Percentiles rank a stretch among this genome's conserved stretches.
Evolutionary conservation across 2,797 vertebrate species (phyloP).

Genomic region (Gorsachius magnificus): DNA sequence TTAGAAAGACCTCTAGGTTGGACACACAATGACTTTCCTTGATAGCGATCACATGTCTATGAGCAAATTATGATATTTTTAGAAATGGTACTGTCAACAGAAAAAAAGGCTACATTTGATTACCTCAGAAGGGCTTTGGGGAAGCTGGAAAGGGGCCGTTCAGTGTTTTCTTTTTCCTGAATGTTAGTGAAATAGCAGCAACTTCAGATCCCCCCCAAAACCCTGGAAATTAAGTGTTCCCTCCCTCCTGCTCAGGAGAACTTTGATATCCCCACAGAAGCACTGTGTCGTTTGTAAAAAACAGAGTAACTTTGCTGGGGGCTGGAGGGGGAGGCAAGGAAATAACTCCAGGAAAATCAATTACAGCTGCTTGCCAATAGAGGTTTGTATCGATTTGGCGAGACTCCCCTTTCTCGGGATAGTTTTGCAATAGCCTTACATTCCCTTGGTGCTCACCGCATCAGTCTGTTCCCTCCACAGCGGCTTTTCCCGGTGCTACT

Average conservation of each 20-base stretch:
- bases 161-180: not conserved
- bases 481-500: not conserved
- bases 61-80: not conserved
- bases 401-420: not conserved
- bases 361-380: not conserved
- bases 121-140: not conserved
- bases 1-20: not conserved
- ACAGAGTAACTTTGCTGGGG: not conserved
- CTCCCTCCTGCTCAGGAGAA: not conserved
- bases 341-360: not conserved
- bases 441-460: accelerated
- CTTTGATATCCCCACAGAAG: not conserved
- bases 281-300: not conserved
- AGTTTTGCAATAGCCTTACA: not conserved
- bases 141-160: not conserved
- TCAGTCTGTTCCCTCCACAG: not conserved
- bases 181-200: not conserved
- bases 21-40: not conserved
- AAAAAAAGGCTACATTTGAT: not conserved
- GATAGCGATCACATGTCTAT: not conserved
- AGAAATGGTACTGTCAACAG: not conserved
- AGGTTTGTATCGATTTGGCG: not conserved
- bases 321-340: not conserved
- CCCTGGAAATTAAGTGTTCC: not conserved
- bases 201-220: not conserved